Evolutionary conservation across 2,113 vertebrate species (phyloP), one percentile per base, ranked within the genome.

Genomic region (Felis chaus): DNA sequence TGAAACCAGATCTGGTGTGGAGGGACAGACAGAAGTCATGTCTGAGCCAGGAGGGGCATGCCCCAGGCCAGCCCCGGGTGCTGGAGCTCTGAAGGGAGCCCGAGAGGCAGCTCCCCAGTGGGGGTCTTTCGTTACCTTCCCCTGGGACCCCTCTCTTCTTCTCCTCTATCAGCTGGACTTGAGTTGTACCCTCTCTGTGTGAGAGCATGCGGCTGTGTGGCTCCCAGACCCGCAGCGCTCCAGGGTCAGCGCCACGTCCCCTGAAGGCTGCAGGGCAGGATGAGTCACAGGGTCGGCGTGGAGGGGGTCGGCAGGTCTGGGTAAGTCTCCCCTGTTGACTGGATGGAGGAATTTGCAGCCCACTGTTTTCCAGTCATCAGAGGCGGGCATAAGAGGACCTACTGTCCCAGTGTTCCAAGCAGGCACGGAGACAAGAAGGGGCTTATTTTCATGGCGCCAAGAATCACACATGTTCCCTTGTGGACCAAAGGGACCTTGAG

Each of bases 1-100:
- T 55, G 92, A 97, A 98, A 97, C 83, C 33, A 61, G 80, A 97
- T 84, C 97, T 89, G 84, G 36, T 48, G 76, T 96, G 57, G 57
- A 94, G 61, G 31, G 92, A 29, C 18, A 50, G 91, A 82, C 27
- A 96, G 90, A 80, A 92, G 41, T 29, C 55, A 78, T 68, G 45
- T 91, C 63, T 16, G 79, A 84, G 45, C 36, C 39, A 85, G 74
- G 16, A 69, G 36, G 41, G 21, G 12, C 10, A 53, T 74, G 69
- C 8, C 36, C 21, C 16, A 4, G 92, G 57, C 55, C 33, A 84
- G 79, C 57, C 27, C 53, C 57, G 23, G 68, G 88, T 94, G 73
- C 63, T 79, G 6, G 33, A 63, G 21, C 15, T 81, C 66, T 7
- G 16, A 48, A 76, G 66, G 65, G 21, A 91, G n/a, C n/a, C 3